Conservation (phyloP, 2,888 invertebrate species). For the Eupithecia exiguata region DNA sequence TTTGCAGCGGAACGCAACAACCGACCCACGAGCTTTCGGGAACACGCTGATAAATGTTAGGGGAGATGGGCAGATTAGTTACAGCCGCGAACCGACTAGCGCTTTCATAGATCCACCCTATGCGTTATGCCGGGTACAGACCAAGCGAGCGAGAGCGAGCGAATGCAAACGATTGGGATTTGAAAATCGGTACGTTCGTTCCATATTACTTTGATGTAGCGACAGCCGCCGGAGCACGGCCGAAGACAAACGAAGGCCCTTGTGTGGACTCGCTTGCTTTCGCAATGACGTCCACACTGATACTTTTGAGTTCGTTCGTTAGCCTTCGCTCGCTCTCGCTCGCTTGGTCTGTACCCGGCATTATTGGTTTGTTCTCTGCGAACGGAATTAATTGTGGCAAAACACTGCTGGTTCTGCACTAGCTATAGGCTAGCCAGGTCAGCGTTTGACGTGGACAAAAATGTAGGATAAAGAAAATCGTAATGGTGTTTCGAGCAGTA, state of each 20-base stretch:
- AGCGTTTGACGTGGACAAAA: background rate
- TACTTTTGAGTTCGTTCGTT: too few species aligned
- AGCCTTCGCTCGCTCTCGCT: too few species aligned
- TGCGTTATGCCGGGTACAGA: too few species aligned
- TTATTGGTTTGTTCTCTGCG: background rate
- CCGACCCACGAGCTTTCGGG: constrained; percentile 57
- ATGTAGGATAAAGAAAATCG: background rate
- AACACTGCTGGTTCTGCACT: background rate
- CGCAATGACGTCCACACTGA: too few species aligned
- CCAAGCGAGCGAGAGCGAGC: too few species aligned
- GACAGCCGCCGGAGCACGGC: too few species aligned
- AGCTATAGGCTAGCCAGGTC: background rate
- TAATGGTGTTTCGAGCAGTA: background rate
- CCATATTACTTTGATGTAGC: too few species aligned
- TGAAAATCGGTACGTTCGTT: too few species aligned
- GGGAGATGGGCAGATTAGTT: constrained; percentile 49
- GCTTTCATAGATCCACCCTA: background rate
- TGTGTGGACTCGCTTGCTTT: too few species aligned
- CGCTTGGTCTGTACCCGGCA: too few species aligned
- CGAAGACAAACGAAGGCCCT: too few species aligned
- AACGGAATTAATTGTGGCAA: background rate
- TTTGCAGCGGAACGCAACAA: constrained; percentile 68
- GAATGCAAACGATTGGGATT: too few species aligned
- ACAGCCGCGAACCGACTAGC: constrained; percentile 20
- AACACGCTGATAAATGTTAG: constrained; percentile 77